Evolutionary conservation across 2,797 vertebrate species (phyloP).

Genomic region (Anolis apletophallus): DNA sequence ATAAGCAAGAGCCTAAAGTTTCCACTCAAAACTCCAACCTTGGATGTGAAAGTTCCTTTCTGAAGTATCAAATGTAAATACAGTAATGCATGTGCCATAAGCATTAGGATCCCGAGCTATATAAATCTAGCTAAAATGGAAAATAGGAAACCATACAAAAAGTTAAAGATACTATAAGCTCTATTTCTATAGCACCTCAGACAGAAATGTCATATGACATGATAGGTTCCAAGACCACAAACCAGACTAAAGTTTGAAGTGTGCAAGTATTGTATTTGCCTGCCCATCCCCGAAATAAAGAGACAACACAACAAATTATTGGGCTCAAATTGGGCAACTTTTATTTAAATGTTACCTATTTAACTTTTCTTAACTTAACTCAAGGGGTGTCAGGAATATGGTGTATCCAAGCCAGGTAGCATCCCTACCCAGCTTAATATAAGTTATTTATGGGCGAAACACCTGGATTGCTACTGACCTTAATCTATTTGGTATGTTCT

Average conservation of each 20-base stretch:
- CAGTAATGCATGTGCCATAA: conserved; percentile 66
- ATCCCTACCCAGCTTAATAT: too few relatives aligned
- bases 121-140: conserved; percentile 49
- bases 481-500: too few relatives aligned
- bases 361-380: too few relatives aligned
- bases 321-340: too few relatives aligned
- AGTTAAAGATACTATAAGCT: neutral
- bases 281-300: too few relatives aligned
- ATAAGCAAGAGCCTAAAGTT: conserved; percentile 73
- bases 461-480: too few relatives aligned
- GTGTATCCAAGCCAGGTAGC: too few relatives aligned
- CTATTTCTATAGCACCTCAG: neutral
- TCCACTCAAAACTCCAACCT: conserved; percentile 70
- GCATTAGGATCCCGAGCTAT: conserved; percentile 35
- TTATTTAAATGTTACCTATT: too few relatives aligned
- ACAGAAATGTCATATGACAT: neutral
- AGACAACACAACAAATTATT: too few relatives aligned
- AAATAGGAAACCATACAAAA: conserved; percentile 13
- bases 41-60: conserved; percentile 66
- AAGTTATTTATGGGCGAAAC: too few relatives aligned
- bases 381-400: too few relatives aligned
- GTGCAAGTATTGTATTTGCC: neutral
- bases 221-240: conserved; percentile 3
- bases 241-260: neutral
- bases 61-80: conserved; percentile 59